phyloP scores from a whole-genome alignment of 1,140 invertebrate species.

The Zaprionus ornatus region DNA sequence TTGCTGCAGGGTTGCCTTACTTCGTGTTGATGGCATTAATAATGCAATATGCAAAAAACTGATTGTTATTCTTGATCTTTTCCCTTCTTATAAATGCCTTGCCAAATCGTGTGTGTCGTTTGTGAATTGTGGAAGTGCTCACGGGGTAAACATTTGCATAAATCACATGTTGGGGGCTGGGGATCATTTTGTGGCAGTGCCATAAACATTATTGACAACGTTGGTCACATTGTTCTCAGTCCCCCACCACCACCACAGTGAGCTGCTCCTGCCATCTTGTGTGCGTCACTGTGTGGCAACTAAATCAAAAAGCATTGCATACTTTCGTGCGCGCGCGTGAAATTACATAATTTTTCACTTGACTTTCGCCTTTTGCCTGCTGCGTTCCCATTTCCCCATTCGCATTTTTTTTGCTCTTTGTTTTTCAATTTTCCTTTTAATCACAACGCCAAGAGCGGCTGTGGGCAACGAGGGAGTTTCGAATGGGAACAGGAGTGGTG shows the following conservation, averaged over 20 bases:
- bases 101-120: background rate
- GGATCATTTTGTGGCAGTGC: background rate
- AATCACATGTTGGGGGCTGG: constrained; percentile 42
- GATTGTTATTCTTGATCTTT: background rate
- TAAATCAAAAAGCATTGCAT: constrained; percentile 64
- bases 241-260: no score
- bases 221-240: background rate
- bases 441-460: constrained; percentile 39
- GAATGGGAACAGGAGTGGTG: constrained; percentile 11
- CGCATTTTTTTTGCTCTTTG: constrained; percentile 37
- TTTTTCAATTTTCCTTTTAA: constrained; percentile 75
- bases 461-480: constrained; percentile 11
- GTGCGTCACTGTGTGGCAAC: constrained; percentile 52
- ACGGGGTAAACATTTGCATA: constrained; percentile 59
- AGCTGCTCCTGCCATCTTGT: constrained; percentile 5
- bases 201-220: background rate
- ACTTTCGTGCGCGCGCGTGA: constrained; percentile 52
- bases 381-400: constrained; percentile 13
- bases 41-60: background rate
- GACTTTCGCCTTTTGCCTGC: constrained; percentile 37
- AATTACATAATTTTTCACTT: constrained; percentile 63
- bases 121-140: constrained; percentile 4
- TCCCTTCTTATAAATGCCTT: no score
- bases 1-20: no score
- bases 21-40: background rate